Base-by-base conservation (phyloP, 2,113 vertebrate species). In the Dolichallabes microphthalmus region DNA sequence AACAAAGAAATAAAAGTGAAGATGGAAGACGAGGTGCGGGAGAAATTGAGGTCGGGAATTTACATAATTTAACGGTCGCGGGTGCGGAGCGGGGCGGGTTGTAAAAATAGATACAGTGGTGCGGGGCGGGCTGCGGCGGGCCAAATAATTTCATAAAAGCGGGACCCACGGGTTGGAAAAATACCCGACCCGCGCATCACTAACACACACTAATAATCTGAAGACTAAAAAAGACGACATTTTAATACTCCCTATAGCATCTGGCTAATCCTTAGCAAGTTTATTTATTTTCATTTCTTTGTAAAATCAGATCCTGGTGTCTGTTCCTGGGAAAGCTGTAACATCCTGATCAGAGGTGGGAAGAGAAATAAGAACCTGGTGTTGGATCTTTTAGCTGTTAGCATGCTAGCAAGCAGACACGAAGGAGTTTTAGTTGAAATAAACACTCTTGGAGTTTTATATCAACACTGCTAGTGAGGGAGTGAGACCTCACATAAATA, bases 351-450 rank as follows among this genome's bases (percentile, higher is more conserved):
- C 45, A 60, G 55, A 22, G 3, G 27, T 32, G 75, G 57, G 22
- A 3, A 75, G 17, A 50, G 15, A 15, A 25, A 52, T 25, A 11
- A 64, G 60, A 64, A 95, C 97, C 97, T 97, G 91, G 39, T 45
- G 0, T 45, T 97, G 97, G 85, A 98, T 94, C 60, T 57, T 76
- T 57, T 57, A 77, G 75, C 52, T 19, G 52, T 58, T 57, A 78
- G 53, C 75, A 30, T 57, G 19, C 45, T 45, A 45, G 45, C 45
- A 8, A 45, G 45, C 45, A 45, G 45, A 0, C 45, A 6, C 8
- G 45, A 45, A 77, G 45, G 32, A 71, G 8, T n/a, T 63, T n/a
- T 10, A n/a, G 61, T n/a, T n/a, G 61, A 63, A 63, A n/a, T 63
- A n/a, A 63, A 63, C 5, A 32, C n/a, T 8, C 6, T 30, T 45